These are phyloP conservation scores for Prionace glauca DNA, from an alignment of 2,797 vertebrate genomes.

Conservation along the genomic window DNA sequence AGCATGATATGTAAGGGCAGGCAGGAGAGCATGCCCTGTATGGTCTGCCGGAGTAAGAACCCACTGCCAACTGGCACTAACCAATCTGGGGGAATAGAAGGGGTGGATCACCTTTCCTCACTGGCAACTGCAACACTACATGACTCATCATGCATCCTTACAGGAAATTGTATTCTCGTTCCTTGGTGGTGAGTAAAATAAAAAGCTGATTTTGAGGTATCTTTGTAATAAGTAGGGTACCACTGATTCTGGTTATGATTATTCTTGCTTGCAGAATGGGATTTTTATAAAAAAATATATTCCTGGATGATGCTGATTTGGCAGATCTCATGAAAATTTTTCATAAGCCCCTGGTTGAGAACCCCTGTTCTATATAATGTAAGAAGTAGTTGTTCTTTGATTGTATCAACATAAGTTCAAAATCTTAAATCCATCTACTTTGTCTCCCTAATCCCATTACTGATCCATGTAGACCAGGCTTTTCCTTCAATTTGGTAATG, in stretches of 20 bases:
- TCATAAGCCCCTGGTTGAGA: not conserved
- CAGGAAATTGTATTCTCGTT: not conserved
- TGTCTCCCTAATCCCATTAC: not conserved
- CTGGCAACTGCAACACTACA: not conserved
- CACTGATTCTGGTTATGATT: not conserved
- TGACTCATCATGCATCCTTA: not conserved
- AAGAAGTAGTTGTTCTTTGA: not conserved
- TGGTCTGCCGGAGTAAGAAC: not conserved
- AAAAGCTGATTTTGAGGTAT: not conserved
- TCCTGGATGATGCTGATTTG: not conserved
- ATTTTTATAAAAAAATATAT: not conserved
- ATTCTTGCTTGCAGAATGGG: not conserved
- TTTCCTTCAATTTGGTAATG: not conserved
- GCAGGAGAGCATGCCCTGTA: not conserved
- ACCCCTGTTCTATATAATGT: not conserved
- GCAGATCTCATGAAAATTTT: not conserved
- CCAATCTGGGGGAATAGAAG: not conserved
- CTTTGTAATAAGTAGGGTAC: not conserved
- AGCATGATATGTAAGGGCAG: not conserved
- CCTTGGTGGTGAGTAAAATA: not conserved
- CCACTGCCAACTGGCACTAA: not conserved
- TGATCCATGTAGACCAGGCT: not conserved
- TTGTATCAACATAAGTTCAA: no score
- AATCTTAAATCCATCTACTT: not conserved
- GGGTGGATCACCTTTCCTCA: not conserved